A percentile compares a stretch with the other conserved stretches of the same genome.
Evolutionary conservation across 2,888 invertebrate species (phyloP).

Genomic region (Glaucopsyche alexis): DNA sequence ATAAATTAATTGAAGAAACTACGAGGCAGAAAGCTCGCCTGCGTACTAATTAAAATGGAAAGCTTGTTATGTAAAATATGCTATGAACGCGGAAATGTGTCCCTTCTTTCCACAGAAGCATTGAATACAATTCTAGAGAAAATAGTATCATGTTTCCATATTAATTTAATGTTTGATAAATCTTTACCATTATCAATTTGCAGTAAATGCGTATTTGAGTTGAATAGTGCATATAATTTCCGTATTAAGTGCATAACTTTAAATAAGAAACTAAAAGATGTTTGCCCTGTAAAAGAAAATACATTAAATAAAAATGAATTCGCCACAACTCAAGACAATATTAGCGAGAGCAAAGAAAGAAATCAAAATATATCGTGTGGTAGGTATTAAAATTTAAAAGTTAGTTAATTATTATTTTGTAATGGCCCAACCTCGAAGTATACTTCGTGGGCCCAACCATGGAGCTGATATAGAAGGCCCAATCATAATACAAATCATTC

Average conservation of each 20-base stretch:
- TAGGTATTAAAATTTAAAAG: neutral
- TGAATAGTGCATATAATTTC: conserved; percentile 56
- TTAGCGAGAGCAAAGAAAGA: neutral
- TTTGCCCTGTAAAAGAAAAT: conserved; percentile 38
- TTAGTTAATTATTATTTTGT: too few species aligned
- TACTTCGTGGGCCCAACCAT: too few species aligned
- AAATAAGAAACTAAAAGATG: conserved; percentile 50
- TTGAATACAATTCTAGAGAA: conserved; percentile 52
- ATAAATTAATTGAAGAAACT: too few species aligned
- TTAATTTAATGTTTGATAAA: conserved; percentile 49
- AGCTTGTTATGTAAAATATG: conserved; percentile 57
- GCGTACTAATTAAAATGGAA: neutral
- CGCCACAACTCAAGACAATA: neutral
- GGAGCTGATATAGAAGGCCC: too few species aligned
- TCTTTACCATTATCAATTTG: conserved; percentile 58
- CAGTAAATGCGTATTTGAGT: conserved; percentile 52
- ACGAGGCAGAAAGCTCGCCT: too few species aligned
- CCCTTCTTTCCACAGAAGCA: conserved; percentile 46
- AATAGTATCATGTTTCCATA: conserved; percentile 59
- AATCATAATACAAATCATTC: too few species aligned
- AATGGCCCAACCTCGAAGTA: too few species aligned
- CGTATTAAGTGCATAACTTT: conserved; percentile 58
- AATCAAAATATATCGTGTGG: neutral
- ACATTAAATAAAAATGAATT: conserved; percentile 30
- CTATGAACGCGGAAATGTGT: neutral